These are phyloP conservation scores for Spea hammondii DNA, from an alignment of 2,797 vertebrate genomes.

Conservation along the genomic window DNA sequence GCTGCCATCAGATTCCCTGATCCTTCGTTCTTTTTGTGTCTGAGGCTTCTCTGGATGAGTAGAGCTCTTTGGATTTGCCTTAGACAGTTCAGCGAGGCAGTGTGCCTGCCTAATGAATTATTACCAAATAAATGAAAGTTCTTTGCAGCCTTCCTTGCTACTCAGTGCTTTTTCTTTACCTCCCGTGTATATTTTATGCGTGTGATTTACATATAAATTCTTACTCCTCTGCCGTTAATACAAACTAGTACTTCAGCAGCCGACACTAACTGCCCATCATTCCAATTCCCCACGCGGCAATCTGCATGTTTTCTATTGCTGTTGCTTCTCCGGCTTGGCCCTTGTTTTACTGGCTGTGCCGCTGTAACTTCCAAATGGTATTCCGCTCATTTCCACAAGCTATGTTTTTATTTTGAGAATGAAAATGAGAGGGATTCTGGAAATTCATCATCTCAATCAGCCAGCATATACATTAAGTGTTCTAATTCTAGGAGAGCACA, in stretches of 20 bases:
- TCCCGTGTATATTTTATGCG: conserved; percentile 49
- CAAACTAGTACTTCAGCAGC: conserved; percentile 50
- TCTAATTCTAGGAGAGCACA: background rate
- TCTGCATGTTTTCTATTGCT: conserved; percentile 42
- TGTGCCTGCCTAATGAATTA: conserved; percentile 28
- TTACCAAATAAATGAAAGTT: conserved; percentile 45
- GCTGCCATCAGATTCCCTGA: too few relatives aligned
- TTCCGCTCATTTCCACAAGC: conserved; percentile 23
- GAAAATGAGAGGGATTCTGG: conserved; percentile 23
- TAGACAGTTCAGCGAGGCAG: background rate
- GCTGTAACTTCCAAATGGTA: conserved; percentile 17
- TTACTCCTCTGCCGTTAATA: conserved; percentile 48
- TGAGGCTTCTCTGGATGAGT: background rate
- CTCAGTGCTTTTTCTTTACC: conserved; percentile 38
- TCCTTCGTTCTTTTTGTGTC: background rate
- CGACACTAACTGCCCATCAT: conserved; percentile 53
- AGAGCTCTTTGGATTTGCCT: background rate
- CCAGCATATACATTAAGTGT: conserved; percentile 11
- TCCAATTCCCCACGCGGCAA: conserved; percentile 47
- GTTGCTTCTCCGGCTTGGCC: conserved; percentile 9
- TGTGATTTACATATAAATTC: conserved; percentile 54
- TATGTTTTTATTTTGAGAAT: conserved; percentile 43
- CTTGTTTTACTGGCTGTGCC: conserved; percentile 34
- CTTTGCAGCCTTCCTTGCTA: conserved; percentile 34
- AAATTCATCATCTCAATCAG: background rate